Evolutionary conservation across 2,797 vertebrate species (phyloP).

Genomic region (Xenentodon cancila): DNA sequence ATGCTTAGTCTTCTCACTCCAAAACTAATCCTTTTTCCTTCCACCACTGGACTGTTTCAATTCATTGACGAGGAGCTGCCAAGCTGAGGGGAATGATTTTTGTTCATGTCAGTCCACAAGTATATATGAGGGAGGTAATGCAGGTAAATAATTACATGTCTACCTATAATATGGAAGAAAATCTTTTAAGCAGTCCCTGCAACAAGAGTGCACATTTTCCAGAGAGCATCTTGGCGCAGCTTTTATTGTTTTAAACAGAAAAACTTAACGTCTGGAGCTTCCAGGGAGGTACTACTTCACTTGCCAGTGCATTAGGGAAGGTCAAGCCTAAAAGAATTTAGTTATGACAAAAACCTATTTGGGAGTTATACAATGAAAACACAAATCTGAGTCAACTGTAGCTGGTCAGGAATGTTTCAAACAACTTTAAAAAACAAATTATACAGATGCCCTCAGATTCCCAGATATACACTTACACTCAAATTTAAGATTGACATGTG

Average conservation of each 20-base stretch:
- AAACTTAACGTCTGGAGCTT: constrained; percentile 55
- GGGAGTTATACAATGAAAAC: constrained; percentile 10
- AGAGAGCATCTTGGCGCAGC: constrained; percentile 52
- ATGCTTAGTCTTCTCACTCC: constrained; percentile 63
- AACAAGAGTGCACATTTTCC: constrained; percentile 27
- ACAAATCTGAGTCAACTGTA: constrained; percentile 23
- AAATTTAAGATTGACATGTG: no score
- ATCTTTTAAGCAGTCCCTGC: constrained; percentile 53
- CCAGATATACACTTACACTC: no score
- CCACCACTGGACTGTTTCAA: constrained; percentile 47
- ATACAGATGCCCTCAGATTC: no score
- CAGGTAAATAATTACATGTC: constrained; percentile 55
- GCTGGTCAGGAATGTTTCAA: neutral
- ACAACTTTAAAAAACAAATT: neutral
- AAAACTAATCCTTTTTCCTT: constrained; percentile 72
- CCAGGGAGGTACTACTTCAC: constrained; percentile 59
- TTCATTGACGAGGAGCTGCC: constrained; percentile 6
- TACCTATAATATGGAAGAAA: constrained; percentile 43
- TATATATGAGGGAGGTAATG: constrained; percentile 41
- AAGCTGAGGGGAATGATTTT: constrained; percentile 29
- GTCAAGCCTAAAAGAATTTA: constrained; percentile 61
- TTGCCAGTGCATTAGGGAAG: constrained; percentile 57
- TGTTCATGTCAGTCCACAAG: constrained; percentile 10
- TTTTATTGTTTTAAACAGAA: constrained; percentile 58
- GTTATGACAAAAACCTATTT: constrained; percentile 23